These are phyloP conservation scores for Drosophila mimetica DNA, from an alignment of 2,888 invertebrate species.

Conservation along the genomic window DNA sequence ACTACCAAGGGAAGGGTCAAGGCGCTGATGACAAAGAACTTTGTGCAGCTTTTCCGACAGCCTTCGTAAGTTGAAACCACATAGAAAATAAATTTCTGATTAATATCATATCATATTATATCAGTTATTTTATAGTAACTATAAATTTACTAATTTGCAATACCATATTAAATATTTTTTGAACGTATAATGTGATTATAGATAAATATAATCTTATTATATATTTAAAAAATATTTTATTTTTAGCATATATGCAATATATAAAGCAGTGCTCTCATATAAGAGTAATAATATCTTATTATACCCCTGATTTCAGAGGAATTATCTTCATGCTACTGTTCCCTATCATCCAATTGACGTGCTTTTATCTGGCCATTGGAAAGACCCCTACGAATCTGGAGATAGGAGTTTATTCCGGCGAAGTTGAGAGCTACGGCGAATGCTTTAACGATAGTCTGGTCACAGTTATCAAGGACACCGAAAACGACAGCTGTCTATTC, in stretches of 20 bases:
- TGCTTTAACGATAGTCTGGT: constrained; percentile 83
- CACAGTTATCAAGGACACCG: constrained; percentile 81
- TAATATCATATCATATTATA: too few species aligned
- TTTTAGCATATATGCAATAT: too few species aligned
- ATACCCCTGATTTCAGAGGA: constrained; percentile 86
- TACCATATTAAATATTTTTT: too few species aligned
- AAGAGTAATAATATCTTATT: constrained; percentile 18
- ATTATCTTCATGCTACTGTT: constrained; percentile 92
- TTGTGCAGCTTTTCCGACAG: constrained; percentile 89
- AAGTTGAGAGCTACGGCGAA: constrained; percentile 86
- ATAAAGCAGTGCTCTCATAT: too few species aligned
- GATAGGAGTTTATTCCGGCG: constrained; percentile 92
- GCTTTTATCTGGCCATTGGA: constrained; percentile 93
- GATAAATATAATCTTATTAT: too few species aligned
- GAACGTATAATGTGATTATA: too few species aligned
- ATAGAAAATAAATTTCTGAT: too few species aligned
- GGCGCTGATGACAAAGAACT: constrained; percentile 89
- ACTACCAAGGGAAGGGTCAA: constrained; percentile 85
- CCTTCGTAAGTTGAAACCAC: constrained; percentile 87
- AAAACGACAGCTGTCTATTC: constrained; percentile 85
- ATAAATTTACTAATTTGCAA: too few species aligned
- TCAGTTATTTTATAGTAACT: too few species aligned
- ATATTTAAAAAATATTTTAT: too few species aligned
- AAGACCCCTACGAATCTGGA: constrained; percentile 89
- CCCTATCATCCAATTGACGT: constrained; percentile 91